phyloP scores from a whole-genome alignment of 2,113 vertebrate species.

The Trogon surrucura region DNA sequence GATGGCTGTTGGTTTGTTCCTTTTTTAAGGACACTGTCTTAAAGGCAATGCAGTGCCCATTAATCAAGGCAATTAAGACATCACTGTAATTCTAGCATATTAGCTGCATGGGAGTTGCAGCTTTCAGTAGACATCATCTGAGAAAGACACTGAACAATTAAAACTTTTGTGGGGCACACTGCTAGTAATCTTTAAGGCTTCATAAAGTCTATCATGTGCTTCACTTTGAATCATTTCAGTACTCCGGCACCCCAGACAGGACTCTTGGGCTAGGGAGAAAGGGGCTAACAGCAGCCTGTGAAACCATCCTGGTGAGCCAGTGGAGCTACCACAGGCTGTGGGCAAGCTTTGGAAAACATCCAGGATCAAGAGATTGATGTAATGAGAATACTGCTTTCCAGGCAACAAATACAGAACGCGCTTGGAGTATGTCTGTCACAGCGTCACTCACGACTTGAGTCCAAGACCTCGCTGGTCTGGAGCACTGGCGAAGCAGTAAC shows the following conservation, averaged over 20 bases:
- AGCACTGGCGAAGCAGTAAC: neutral
- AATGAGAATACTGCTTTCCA: slow-evolving; percentile 13
- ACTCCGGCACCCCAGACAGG: neutral
- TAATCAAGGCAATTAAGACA: neutral
- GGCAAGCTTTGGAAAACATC: neutral
- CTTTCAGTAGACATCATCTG: neutral
- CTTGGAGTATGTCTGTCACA: neutral
- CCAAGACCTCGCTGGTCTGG: neutral
- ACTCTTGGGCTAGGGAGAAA: neutral
- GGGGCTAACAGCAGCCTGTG: neutral
- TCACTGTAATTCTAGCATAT: neutral
- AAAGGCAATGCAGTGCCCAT: neutral
- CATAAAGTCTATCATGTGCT: neutral
- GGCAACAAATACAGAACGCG: neutral
- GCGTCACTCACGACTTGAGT: neutral
- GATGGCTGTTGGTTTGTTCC: neutral
- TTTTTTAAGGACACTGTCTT: neutral
- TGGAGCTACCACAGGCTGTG: neutral
- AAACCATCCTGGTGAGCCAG: neutral
- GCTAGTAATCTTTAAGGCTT: neutral
- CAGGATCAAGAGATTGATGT: neutral
- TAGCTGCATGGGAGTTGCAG: neutral
- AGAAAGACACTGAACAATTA: neutral
- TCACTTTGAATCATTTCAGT: neutral
- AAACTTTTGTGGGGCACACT: fast-evolving